A percentile compares a stretch with the other conserved stretches of the same genome.
These are phyloP conservation scores for Salvelinus fontinalis DNA, from an alignment of 2,113 vertebrate genomes.

Conservation along the genomic window DNA sequence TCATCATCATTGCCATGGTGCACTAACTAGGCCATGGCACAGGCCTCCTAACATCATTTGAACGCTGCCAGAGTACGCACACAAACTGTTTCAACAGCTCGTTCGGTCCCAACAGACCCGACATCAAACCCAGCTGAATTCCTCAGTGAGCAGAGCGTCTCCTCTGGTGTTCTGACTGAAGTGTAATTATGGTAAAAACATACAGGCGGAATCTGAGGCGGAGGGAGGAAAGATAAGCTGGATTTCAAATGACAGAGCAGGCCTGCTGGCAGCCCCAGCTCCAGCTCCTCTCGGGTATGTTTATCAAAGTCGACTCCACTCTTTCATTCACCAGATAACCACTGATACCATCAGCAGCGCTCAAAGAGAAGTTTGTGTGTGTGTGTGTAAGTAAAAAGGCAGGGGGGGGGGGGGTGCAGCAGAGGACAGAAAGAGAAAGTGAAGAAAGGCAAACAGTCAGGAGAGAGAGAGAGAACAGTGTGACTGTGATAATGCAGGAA, in stretches of 20 bases:
- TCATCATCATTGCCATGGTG: slow-evolving; percentile 55
- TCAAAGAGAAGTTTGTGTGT: slow-evolving; percentile 9
- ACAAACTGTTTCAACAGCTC: background rate
- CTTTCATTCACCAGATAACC: slow-evolving; percentile 54
- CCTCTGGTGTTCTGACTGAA: too few species aligned
- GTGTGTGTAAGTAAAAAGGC: slow-evolving; percentile 11
- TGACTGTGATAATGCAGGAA: background rate
- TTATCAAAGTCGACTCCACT: slow-evolving; percentile 39
- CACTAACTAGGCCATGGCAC: slow-evolving; percentile 63
- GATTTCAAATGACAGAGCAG: background rate
- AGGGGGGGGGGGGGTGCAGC: slow-evolving; percentile 22
- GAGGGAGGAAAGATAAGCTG: too few species aligned
- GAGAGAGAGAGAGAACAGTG: background rate
- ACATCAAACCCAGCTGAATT: too few species aligned
- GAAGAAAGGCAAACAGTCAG: slow-evolving; percentile 26
- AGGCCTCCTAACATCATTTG: slow-evolving; percentile 43
- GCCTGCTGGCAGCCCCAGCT: background rate
- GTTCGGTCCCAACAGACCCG: too few species aligned
- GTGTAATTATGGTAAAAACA: too few species aligned
- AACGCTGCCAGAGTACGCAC: background rate
- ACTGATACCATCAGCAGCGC: slow-evolving; percentile 47
- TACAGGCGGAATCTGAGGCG: too few species aligned
- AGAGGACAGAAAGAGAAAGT: slow-evolving; percentile 2
- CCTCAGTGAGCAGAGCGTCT: too few species aligned
- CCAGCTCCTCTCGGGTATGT: slow-evolving; percentile 14